Evolutionary conservation across 2,797 vertebrate genomes (phyloP).

Genomic region (Bucorvus abyssinicus): DNA sequence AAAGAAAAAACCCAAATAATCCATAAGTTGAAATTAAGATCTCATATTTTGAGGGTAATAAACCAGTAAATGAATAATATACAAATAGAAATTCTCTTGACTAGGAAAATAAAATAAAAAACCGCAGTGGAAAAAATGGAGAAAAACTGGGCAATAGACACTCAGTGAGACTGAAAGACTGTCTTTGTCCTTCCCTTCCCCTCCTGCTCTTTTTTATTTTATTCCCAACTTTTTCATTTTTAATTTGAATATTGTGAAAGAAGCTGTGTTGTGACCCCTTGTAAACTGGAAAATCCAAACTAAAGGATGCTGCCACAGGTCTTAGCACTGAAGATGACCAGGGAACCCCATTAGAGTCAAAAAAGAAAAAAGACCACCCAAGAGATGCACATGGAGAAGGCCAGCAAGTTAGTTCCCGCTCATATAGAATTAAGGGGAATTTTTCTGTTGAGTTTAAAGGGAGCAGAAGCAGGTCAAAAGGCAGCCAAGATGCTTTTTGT

Average conservation of each 20-base stretch:
- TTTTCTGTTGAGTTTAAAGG: conserved; percentile 42
- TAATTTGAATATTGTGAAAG: neutral
- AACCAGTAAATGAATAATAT: neutral
- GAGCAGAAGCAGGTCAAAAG: conserved; percentile 22
- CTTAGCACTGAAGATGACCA: neutral
- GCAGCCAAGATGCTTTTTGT: neutral
- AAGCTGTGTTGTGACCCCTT: neutral
- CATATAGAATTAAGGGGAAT: conserved; percentile 29
- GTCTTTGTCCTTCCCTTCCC: neutral
- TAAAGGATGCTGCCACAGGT: neutral
- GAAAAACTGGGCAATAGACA: neutral
- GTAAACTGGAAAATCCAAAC: neutral
- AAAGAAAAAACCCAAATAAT: neutral
- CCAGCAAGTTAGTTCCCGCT: conserved; percentile 23
- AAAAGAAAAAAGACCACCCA: conserved; percentile 7
- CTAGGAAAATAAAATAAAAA: neutral
- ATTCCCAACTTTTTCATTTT: neutral
- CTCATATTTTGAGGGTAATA: neutral
- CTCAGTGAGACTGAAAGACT: neutral
- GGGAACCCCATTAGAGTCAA: neutral
- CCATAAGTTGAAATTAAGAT: neutral
- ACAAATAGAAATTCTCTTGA: neutral
- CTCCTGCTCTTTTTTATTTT: rapidly evolving
- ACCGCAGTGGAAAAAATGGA: neutral
- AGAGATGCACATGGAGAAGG: neutral